A percentile compares a stretch with the other conserved stretches of the same genome.
Evolutionary conservation across 1,140 invertebrate genomes (phyloP).

Genomic region (Magallana angulata): DNA sequence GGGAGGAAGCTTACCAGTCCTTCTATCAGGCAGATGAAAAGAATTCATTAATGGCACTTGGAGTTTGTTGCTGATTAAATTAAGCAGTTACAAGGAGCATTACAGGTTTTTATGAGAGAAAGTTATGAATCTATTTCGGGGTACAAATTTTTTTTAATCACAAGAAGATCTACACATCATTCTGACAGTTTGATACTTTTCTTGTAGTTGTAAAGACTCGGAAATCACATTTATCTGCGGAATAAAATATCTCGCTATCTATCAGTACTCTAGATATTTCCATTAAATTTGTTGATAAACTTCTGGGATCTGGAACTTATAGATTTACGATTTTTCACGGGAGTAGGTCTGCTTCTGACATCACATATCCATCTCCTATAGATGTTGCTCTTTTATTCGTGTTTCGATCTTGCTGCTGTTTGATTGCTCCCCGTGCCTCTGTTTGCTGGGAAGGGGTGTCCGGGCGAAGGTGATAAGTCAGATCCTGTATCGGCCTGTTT

Average conservation of each 20-base stretch:
- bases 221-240: conserved; percentile 4
- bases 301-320: conserved; percentile 20
- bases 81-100: neutral
- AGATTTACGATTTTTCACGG: conserved; percentile 5
- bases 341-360: conserved; percentile 19
- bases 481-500: conserved; percentile 3
- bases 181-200: neutral
- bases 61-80: conserved; percentile 11
- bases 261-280: conserved; percentile 14
- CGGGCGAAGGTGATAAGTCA: neutral
- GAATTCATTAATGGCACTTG: neutral
- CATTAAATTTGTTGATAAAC: conserved; percentile 36
- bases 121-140: conserved; percentile 16
- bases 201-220: conserved; percentile 6
- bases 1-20: neutral
- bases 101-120: neutral
- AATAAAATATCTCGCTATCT: neutral
- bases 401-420: conserved; percentile 9
- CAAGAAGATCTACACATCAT: neutral
- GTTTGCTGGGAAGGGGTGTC: conserved; percentile 14
- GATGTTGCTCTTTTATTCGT: neutral
- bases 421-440: conserved; percentile 16
- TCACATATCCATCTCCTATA: neutral
- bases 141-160: neutral
- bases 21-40: conserved; percentile 6